phyloP scores from a whole-genome alignment of 2,113 vertebrate genomes.

The Stigmatopora argus region DNA sequence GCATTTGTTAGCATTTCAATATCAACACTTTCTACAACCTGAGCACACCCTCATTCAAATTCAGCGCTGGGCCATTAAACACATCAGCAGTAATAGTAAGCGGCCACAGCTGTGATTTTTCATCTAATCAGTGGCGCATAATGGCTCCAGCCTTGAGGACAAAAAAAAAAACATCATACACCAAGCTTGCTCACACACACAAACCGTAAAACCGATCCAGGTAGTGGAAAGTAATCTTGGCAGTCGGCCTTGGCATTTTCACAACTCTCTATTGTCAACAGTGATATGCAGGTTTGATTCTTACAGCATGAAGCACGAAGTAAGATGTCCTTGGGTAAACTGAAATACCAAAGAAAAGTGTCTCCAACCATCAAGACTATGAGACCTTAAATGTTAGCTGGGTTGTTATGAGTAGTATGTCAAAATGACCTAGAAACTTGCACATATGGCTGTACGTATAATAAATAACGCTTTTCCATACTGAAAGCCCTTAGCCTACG shows the following conservation, averaged over 20 bases:
- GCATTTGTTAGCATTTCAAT: constrained; percentile 32
- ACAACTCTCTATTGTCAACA: constrained; percentile 50
- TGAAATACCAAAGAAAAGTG: constrained; percentile 20
- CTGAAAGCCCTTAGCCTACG: no score
- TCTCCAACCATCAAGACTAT: background rate
- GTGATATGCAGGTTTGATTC: constrained; percentile 51
- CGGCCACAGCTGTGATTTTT: constrained; percentile 58
- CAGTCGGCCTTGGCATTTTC: constrained; percentile 51
- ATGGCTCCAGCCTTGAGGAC: constrained; percentile 50
- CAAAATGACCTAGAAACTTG: no score
- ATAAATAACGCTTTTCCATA: no score
- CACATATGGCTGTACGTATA: no score
- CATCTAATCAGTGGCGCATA: constrained; percentile 52
- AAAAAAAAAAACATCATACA: constrained; percentile 22
- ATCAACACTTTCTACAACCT: constrained; percentile 41
- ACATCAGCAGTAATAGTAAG: constrained; percentile 47
- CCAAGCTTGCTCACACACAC: constrained; percentile 19
- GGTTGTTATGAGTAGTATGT: no score
- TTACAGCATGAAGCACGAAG: constrained; percentile 34
- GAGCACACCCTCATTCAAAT: constrained; percentile 47
- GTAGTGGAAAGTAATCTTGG: constrained; percentile 62
- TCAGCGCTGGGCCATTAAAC: constrained; percentile 51
- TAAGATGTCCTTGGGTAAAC: constrained; percentile 55
- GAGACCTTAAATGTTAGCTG: background rate
- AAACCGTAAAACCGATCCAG: constrained; percentile 58